Conservation (phyloP, 2,797 vertebrate genomes). For the Babyrousa celebensis region DNA sequence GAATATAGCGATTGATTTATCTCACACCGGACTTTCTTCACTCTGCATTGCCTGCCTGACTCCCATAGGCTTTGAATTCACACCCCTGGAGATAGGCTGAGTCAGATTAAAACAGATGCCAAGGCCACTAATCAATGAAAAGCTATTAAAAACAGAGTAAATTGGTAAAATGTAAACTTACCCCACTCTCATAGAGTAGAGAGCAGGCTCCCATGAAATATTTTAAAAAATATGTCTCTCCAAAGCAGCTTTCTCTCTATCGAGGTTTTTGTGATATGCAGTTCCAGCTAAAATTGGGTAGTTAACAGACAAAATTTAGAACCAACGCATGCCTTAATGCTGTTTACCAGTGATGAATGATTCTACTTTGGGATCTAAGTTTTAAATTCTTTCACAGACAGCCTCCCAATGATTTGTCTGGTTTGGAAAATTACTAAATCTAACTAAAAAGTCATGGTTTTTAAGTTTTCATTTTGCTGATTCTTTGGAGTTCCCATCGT, state of each 20-base stretch:
- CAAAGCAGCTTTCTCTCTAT: not conserved
- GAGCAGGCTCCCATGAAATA: not conserved
- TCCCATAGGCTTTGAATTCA: not conserved
- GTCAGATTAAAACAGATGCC: constrained; percentile 41
- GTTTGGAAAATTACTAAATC: constrained; percentile 29
- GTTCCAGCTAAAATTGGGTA: not conserved
- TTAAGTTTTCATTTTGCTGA: not conserved
- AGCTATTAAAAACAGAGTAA: constrained; percentile 16
- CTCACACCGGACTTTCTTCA: not conserved
- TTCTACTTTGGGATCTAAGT: not conserved
- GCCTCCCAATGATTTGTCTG: not conserved
- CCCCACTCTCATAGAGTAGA: not conserved
- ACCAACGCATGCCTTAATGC: not conserved
- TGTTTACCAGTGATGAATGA: not conserved
- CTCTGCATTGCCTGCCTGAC: not conserved
- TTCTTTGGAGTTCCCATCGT: not conserved
- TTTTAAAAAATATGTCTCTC: not conserved
- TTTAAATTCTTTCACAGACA: not conserved
- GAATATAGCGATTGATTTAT: not conserved
- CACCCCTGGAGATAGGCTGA: not conserved
- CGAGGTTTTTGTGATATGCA: not conserved
- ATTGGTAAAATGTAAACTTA: not conserved
- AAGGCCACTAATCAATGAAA: not conserved
- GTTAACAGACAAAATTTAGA: not conserved
- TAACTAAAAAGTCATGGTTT: not conserved